These are phyloP conservation scores for Xylota segnis DNA, from an alignment of 2,888 invertebrate genomes.

Conservation along the genomic window DNA sequence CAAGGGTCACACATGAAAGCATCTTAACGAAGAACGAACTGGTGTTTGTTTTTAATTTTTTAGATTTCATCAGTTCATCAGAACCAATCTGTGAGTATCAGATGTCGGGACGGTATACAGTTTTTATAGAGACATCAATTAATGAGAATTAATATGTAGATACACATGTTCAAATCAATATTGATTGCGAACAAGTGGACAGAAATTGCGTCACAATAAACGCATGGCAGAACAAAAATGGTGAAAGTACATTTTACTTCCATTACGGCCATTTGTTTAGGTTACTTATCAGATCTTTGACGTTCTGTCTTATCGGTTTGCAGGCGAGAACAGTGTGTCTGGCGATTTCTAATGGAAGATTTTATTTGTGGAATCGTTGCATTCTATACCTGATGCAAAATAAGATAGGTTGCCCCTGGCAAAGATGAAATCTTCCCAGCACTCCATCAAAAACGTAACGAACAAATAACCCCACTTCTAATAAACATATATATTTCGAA, in stretches of 20 bases:
- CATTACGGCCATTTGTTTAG: not conserved
- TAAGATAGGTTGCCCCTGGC: too few species aligned
- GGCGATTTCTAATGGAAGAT: too few species aligned
- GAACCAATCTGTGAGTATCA: not conserved
- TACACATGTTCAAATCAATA: not conserved
- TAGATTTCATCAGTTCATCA: not conserved
- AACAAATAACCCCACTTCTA: too few species aligned
- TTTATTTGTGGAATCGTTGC: too few species aligned
- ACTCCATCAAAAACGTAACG: too few species aligned
- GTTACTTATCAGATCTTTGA: not conserved
- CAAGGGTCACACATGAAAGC: not conserved
- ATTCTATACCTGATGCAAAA: too few species aligned
- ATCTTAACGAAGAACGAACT: not conserved
- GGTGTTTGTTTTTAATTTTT: not conserved
- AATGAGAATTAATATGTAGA: not conserved
- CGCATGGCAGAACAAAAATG: not conserved
- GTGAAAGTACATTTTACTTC: not conserved
- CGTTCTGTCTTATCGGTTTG: too few species aligned
- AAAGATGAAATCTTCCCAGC: too few species aligned
- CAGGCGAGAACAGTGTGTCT: too few species aligned
- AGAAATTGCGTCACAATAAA: not conserved
- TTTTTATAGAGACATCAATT: not conserved
- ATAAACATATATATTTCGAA: too few species aligned
- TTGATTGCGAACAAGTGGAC: not conserved
- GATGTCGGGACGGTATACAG: not conserved